Evolutionary conservation across 2,113 vertebrate genomes (phyloP), one percentile per base, ranked within the genome.

Genomic region (Rattus rattus): DNA sequence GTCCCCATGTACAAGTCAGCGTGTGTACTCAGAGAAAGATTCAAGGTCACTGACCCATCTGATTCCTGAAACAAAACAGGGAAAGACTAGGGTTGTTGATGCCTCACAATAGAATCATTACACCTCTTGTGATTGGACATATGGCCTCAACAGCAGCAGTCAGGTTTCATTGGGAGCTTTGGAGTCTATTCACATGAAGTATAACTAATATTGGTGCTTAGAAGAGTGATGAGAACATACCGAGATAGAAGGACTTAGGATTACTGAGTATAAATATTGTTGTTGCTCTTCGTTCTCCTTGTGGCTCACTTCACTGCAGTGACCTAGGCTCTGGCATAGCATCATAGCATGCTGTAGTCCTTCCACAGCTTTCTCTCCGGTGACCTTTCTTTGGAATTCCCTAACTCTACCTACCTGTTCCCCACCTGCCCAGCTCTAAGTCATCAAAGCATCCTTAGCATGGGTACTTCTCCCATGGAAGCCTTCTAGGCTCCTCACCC

Each of bases 1-100:
- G 88, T 72, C 88, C 92, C 89, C 54, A 73, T 95, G 22, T 81
- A 65, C 33, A 97, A 94, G 14, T n/a, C 28, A 70, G 75, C 47
- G 19, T 19, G 33, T 47, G 13, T 9, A 52, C 39, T 90, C 90
- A 49, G 54, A 81, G 84, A 79, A 39, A 69, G 91, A 80, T 39
- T 81, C 88, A 91, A 93, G 67, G 88, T 94, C 67, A 83, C 59
- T 22, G 49, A 30, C n/a, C 7, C 80, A 26, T 97, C 76, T 85
- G 89, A 47, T 87, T 94, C 70, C 49, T 79, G 12, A 36, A 97
- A 95, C 54, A 92, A 47, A 22, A 75, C 12, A 94, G 49, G 70
- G 84, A 91, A 87, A 65, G 9, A 43, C 36, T 80, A 54, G 22
- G 28, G 84, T 70, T 94, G 36, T 54, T 70, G 81, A 92, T 67